Base-by-base conservation (phyloP, 2,888 invertebrate species). In the Bimastos eiseni region DNA sequence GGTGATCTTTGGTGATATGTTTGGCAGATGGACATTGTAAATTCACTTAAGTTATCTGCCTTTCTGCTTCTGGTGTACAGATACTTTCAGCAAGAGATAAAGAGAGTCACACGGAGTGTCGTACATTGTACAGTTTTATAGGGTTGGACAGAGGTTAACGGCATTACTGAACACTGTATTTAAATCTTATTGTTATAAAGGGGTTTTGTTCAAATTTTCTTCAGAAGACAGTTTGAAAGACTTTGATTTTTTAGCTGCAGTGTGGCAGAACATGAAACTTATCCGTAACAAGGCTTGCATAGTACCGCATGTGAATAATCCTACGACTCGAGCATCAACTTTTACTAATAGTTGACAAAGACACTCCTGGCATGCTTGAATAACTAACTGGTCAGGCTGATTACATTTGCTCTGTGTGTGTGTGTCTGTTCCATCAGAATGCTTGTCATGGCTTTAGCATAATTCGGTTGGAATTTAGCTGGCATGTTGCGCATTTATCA, bases 91-190 rank as follows among this genome's bases (percentile, higher is more conserved):
- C n/a, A 17, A n/a, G 70, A 70, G 70, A 70, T n/a, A 11, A n/a
- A n/a, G n/a, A 30, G 49, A 19, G 49, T 21, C 3, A 49, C 15
- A 21, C 13, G 49, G 24, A n/a, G 70, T n/a, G 70, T 86, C 36
- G 86, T 37, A 37, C 37, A 86, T 86, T 86, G 86, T 86, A 86
- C 86, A 86, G 86, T 86, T 86, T 86, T 86, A 37, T 86, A 86
- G 36, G 86, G 37, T 86, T 86, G 36, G 6, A 86, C 86, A 86
- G 34, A 34, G 86, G 86, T 24, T 86, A 37, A 37, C 19, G 34
- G 36, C 86, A 36, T 86, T 86, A 34, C 36, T 1, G 34, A 24
- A 86, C 34, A 86, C 8, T 86, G 34, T 86, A 36, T 86, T 86
- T 34, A 86, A 86, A 8, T 86, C 36, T 86, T 34, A 86, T 24